Percentiles rank a stretch among this genome's conserved stretches.
These are phyloP conservation scores for Ptychobarbus kaznakovi DNA, from an alignment of 2,797 vertebrate species.

Conservation along the genomic window DNA sequence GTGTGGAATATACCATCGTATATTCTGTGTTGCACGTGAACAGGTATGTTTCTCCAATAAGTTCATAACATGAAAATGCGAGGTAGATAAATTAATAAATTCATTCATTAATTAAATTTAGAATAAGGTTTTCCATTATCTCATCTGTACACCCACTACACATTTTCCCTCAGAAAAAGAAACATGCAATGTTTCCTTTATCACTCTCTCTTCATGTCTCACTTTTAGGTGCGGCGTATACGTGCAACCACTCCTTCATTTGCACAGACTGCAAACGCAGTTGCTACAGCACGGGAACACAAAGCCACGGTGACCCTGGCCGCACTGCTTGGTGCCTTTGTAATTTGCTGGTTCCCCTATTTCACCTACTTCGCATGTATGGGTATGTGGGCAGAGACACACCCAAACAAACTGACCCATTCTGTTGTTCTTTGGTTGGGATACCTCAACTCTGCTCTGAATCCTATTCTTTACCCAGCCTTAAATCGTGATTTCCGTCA, in stretches of 20 bases:
- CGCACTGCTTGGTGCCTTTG: slow-evolving; percentile 88
- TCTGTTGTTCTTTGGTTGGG: slow-evolving; percentile 87
- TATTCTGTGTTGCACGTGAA: slow-evolving; percentile 89
- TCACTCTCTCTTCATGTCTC: slow-evolving; percentile 15
- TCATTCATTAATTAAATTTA: neutral
- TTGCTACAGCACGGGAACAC: slow-evolving; percentile 85
- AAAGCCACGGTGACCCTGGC: slow-evolving; percentile 92
- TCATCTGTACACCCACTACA: neutral
- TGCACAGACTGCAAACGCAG: slow-evolving; percentile 64
- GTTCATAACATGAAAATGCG: neutral
- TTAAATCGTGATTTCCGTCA: slow-evolving; percentile 88
- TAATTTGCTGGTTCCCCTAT: slow-evolving; percentile 96
- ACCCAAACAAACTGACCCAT: slow-evolving; percentile 64
- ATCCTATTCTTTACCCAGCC: slow-evolving; percentile 92
- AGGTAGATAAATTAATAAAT: neutral
- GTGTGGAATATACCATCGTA: slow-evolving; percentile 90
- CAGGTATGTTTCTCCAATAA: slow-evolving; percentile 73
- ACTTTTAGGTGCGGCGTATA: slow-evolving; percentile 83
- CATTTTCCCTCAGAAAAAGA: neutral
- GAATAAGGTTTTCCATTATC: neutral
- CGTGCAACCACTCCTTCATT: slow-evolving; percentile 80
- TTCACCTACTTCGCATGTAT: slow-evolving; percentile 86
- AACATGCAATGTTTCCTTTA: neutral
- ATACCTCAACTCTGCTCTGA: slow-evolving; percentile 89
- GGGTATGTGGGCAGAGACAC: slow-evolving; percentile 74